These are phyloP conservation scores for Alligator mississippiensis DNA, from an alignment of 2,113 vertebrate genomes.

Conservation along the genomic window DNA sequence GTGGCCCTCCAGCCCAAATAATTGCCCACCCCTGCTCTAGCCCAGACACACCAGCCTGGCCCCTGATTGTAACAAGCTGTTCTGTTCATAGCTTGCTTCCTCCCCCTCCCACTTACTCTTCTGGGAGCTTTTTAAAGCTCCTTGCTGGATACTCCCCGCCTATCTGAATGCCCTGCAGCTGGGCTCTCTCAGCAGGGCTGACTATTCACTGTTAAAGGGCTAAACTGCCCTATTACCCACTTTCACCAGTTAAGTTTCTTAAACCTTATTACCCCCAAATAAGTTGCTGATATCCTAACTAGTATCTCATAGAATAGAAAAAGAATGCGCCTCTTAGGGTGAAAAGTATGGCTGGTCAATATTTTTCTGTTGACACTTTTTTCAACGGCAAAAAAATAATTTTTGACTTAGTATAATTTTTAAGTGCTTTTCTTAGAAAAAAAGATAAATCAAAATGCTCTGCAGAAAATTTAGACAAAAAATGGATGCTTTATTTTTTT, in stretches of 20 bases:
- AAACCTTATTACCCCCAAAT: neutral
- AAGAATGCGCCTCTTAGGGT: neutral
- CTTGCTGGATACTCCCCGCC: no score
- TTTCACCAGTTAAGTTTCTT: neutral
- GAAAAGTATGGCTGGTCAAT: neutral
- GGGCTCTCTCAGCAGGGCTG: no score
- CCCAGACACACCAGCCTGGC: no score
- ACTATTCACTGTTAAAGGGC: no score
- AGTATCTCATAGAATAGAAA: neutral
- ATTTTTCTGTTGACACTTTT: neutral
- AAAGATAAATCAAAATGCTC: no score
- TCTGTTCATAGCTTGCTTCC: neutral
- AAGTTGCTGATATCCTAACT: neutral
- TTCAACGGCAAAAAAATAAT: fast-evolving
- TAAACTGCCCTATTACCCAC: no score
- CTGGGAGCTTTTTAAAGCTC: neutral
- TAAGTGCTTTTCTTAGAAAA: neutral
- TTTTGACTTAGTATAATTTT: neutral
- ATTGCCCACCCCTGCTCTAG: no score
- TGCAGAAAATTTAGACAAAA: no score
- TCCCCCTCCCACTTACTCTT: neutral
- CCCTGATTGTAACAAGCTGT: neutral
- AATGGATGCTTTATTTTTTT: neutral
- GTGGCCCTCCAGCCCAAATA: no score
- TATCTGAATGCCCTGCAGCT: no score